Conservation (phyloP, 2,797 vertebrate species). For the Pteronotus mesoamericanus region DNA sequence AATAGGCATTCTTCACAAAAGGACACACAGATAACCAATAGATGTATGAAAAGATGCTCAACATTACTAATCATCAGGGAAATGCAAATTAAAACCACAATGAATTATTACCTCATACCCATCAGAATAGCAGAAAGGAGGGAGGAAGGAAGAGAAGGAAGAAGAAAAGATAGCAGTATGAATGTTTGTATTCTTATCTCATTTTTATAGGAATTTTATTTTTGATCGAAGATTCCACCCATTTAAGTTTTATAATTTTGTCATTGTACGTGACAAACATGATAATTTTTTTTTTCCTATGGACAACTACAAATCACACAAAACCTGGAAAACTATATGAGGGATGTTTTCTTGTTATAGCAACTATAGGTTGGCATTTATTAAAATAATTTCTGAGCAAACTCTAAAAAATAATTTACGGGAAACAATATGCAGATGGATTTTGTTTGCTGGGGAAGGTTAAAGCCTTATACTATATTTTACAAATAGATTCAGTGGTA, state of each 20-base stretch:
- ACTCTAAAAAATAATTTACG: constrained; percentile 49
- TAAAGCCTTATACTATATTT: not conserved
- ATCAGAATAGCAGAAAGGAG: not conserved
- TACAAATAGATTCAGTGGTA: not conserved
- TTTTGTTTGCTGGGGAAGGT: not conserved
- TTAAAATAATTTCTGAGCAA: constrained; percentile 32
- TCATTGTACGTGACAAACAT: not conserved
- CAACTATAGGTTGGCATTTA: not conserved
- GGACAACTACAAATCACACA: not conserved
- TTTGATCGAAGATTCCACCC: not conserved
- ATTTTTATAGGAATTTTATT: not conserved
- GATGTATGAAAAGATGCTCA: not conserved
- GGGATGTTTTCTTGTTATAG: not conserved
- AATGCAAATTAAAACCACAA: not conserved
- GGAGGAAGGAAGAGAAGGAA: not conserved
- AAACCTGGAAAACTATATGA: not conserved
- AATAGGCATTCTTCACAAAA: not conserved
- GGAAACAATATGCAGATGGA: constrained; percentile 13
- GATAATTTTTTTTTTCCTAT: not conserved
- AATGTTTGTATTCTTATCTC: not conserved
- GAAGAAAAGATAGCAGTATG: not conserved
- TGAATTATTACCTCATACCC: not conserved
- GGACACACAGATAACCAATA: not conserved
- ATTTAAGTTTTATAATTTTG: not conserved
- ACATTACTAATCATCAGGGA: not conserved